Base-by-base conservation (phyloP, 2,797 vertebrate species). In the Eospalax fontanierii region DNA sequence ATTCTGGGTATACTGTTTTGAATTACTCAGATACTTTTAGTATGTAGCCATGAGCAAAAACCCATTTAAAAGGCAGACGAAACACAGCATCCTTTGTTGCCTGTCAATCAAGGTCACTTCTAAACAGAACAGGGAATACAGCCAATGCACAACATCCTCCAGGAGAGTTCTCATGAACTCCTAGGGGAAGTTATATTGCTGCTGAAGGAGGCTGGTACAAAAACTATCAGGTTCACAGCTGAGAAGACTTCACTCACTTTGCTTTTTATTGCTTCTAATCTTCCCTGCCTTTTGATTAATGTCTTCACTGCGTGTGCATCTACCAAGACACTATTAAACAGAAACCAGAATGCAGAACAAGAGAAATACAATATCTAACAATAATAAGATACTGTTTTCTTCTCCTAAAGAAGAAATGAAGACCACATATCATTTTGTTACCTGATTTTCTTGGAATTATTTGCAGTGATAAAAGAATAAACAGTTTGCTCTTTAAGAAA, bases 1-100 rank as follows among this genome's bases (percentile, higher is more conserved):
- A 30, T 11, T 50, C 46, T 50, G n/a, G n/a, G n/a, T n/a, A n/a
- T n/a, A n/a, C n/a, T n/a, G n/a, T n/a, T n/a, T n/a, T n/a, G 89
- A 91, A 92, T 50, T 75, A 83, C 33, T 88, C 65, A 76, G 80
- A 87, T 33, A 89, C 75, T 38, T 83, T n/a, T 80, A 75, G 57
- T 30, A 54, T 66, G 83, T 46, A 82, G 24, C 68, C 65, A n/a
- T 85, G 15, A 63, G 35, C 50, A 93, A 88, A 61, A 11, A 76
- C 24, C 26, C 40, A 15, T 21, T 35, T 70, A 57, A 74, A 82
- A 92, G 15, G 35, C 30, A 82, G 33, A 78, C 28, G 68, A 78
- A 38, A 81, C 68, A n/a, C 3, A 21, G 18, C 26, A 43, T 79
- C 66, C 57, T 92, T 84, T 94, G 81, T 93, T 63, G 89, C 10